Percentiles rank a stretch among this genome's conserved stretches.
phyloP scores from a whole-genome alignment of 2,797 vertebrate species.

The Gadopsis marmoratus region DNA sequence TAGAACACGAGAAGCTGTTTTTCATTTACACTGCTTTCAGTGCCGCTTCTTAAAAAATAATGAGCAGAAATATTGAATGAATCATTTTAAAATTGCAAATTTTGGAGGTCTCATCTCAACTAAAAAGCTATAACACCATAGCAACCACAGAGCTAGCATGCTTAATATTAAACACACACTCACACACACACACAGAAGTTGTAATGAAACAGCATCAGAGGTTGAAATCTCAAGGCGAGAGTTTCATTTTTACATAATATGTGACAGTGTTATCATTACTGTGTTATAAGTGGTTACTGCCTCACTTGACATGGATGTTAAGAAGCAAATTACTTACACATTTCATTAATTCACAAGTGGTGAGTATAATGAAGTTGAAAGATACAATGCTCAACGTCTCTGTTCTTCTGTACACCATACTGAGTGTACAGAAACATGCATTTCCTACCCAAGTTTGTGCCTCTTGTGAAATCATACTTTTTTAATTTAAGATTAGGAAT shows the following conservation, averaged over 20 bases:
- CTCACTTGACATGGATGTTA: constrained; percentile 6
- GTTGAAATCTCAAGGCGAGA: constrained; percentile 12
- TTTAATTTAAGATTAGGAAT: neutral
- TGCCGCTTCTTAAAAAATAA: constrained; percentile 30
- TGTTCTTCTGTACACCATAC: neutral
- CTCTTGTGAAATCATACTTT: neutral
- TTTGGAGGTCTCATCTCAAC: constrained; percentile 29
- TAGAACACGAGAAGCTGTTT: constrained; percentile 20
- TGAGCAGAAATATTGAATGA: constrained; percentile 48
- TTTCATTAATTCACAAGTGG: constrained; percentile 14
- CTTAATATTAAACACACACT: constrained; percentile 1
- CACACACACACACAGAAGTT: neutral
- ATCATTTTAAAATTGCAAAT: constrained; percentile 36
- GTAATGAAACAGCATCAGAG: neutral
- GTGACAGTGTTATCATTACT: constrained; percentile 16
- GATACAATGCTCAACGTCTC: neutral
- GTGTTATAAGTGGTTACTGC: constrained; percentile 5
- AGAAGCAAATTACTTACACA: constrained; percentile 10
- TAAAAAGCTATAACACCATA: constrained; percentile 26
- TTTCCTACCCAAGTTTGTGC: neutral
- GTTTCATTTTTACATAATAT: neutral
- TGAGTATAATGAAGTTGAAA: neutral
- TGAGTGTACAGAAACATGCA: neutral
- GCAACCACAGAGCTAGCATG: neutral
- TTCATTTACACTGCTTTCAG: constrained; percentile 27